Evolutionary conservation across 2,888 invertebrate species (phyloP).

Genomic region (Archaeoteleia sp.): DNA sequence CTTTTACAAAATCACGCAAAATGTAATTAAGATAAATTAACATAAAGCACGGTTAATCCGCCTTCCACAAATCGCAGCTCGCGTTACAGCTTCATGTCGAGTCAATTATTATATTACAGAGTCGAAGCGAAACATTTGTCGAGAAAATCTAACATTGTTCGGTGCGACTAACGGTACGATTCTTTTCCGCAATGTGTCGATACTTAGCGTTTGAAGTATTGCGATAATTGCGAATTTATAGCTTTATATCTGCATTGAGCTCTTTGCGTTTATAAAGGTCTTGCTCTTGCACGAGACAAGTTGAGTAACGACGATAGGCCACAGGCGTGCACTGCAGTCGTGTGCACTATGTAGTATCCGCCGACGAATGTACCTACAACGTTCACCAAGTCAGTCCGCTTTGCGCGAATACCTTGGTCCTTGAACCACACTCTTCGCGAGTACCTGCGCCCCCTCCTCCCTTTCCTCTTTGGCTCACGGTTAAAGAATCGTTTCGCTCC

Average conservation of each 20-base stretch:
- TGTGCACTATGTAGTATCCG: conserved; percentile 46
- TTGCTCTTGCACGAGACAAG: conserved; percentile 62
- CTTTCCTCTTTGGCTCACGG: too few relatives aligned
- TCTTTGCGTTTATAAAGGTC: conserved; percentile 60
- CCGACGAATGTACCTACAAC: conserved; percentile 51
- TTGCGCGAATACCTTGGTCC: conserved; percentile 49
- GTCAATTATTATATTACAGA: too few relatives aligned
- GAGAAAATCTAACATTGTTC: too few relatives aligned
- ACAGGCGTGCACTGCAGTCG: conserved; percentile 45
- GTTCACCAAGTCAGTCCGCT: conserved; percentile 45
- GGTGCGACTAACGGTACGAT: too few relatives aligned
- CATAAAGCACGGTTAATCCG: too few relatives aligned
- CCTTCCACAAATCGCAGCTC: too few relatives aligned
- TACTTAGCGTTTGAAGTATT: conserved; percentile 20
- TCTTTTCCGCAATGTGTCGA: not conserved
- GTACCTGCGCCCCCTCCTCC: conserved; percentile 20
- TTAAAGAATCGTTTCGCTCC: conserved; percentile 17
- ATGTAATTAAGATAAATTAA: too few relatives aligned
- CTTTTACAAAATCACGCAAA: too few relatives aligned
- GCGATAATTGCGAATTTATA: conserved; percentile 54
- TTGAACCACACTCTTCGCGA: conserved; percentile 47
- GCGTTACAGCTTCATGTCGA: too few relatives aligned
- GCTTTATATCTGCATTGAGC: conserved; percentile 37
- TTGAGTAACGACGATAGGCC: conserved; percentile 60
- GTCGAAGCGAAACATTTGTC: too few relatives aligned